These are phyloP conservation scores for Formica selysi DNA, from an alignment of 1,140 invertebrate species.

Conservation along the genomic window DNA sequence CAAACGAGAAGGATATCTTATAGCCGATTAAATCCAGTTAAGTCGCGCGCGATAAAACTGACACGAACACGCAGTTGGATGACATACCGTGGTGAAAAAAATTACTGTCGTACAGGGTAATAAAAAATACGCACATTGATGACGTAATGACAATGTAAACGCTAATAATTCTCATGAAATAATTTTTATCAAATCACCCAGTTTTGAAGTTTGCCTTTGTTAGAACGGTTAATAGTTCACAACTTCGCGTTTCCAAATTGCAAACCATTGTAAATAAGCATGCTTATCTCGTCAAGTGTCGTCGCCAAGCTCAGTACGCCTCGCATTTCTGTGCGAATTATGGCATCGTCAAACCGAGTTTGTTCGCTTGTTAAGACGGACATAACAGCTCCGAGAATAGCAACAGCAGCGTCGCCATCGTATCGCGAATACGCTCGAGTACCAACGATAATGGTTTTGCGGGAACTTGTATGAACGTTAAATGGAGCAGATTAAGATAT, in stretches of 20 bases:
- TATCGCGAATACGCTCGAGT: neutral
- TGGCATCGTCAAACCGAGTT: conserved; percentile 52
- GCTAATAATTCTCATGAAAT: conserved; percentile 4
- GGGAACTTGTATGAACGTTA: conserved; percentile 35
- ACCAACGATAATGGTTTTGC: conserved; percentile 11
- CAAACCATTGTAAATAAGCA: conserved; percentile 55
- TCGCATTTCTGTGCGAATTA: conserved; percentile 62
- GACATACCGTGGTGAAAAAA: neutral
- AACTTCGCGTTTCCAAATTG: conserved; percentile 64
- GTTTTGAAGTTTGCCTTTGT: conserved; percentile 16
- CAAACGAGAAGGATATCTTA: conserved; percentile 7
- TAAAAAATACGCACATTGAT: neutral
- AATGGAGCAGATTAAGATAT: conserved; percentile 51
- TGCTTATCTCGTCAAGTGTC: conserved; percentile 64
- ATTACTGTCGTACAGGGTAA: neutral
- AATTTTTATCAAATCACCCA: neutral
- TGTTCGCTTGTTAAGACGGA: conserved; percentile 46
- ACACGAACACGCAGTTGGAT: neutral
- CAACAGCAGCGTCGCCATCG: neutral
- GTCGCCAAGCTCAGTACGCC: conserved; percentile 48
- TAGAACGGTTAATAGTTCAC: conserved; percentile 35
- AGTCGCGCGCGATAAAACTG: conserved; percentile 8
- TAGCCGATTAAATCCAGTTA: conserved; percentile 25
- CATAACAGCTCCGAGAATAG: neutral
- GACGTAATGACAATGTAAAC: neutral